Conservation (phyloP, 2,797 vertebrate species). For the Borostomias antarcticus region DNA sequence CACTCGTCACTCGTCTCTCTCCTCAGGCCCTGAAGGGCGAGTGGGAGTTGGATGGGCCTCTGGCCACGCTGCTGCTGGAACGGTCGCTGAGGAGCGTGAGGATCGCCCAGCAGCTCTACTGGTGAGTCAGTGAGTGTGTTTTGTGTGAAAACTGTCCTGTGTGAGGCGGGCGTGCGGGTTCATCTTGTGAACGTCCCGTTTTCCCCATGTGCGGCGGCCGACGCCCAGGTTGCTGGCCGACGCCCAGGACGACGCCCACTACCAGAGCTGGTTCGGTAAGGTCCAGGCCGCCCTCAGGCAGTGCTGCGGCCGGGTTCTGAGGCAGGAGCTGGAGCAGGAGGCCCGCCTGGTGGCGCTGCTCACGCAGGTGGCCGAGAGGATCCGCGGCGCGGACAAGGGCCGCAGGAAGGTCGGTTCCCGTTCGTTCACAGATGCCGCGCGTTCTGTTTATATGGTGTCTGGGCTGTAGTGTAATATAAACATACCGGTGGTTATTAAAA, state of each 20-base stretch:
- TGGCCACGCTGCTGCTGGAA: conserved; percentile 81
- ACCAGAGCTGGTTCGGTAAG: conserved; percentile 87
- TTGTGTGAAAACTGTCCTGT: neutral
- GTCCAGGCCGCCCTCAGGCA: conserved; percentile 84
- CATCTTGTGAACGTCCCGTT: neutral
- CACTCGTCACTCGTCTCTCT: neutral
- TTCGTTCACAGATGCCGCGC: too few relatives aligned
- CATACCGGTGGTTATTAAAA: too few relatives aligned
- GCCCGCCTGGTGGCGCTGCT: conserved; percentile 80
- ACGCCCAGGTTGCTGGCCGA: conserved; percentile 92
- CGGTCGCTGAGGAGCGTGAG: conserved; percentile 80
- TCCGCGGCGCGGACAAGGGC: conserved; percentile 77
- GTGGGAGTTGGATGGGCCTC: conserved; percentile 83
- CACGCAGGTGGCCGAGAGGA: conserved; percentile 80
- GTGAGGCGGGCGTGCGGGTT: neutral
- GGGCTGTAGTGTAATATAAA: too few relatives aligned
- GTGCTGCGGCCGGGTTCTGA: conserved; percentile 85
- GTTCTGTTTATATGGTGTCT: too few relatives aligned
- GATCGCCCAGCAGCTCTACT: conserved; percentile 84
- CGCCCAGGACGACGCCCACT: conserved; percentile 79
- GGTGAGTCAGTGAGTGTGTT: conserved; percentile 70
- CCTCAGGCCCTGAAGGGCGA: conserved; percentile 86
- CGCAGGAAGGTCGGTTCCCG: conserved; percentile 80
- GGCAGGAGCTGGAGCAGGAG: conserved; percentile 86
- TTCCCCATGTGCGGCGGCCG: too few relatives aligned